Base-by-base conservation (phyloP, 2,797 vertebrate genomes). In the Galago senegalensis region DNA sequence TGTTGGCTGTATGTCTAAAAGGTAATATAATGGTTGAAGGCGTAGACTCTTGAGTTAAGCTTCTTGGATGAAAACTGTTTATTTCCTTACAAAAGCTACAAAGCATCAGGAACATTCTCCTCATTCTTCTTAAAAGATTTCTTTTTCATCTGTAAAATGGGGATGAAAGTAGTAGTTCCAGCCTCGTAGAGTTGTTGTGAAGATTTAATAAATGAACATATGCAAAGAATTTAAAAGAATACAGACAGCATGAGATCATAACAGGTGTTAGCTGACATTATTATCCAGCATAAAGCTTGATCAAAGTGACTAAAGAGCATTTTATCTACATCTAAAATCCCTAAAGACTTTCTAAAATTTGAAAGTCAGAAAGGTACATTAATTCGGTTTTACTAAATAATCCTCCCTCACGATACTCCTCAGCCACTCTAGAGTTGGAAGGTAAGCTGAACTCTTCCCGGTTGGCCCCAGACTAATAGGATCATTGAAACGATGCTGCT, bases 401-500 rank as follows among this genome's bases (percentile, higher is more conserved):
- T 8, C 7, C n/a, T 67, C 18, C 67, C 21, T 46, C n/a, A 34
- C 37, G 77, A 27, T 34, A 23, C 73, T 34, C 5, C 34, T 49
- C 27, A 23, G 12, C n/a, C 34, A 60, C 14, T 69, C 56, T 63
- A 49, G n/a, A 87, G n/a, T 53, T 73, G 27, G 34, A 93, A 81
- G 11, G 46, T 37, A 11, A 61, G 37, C 13, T 27, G 34, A 20
- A 40, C 46, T 29, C 25, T n/a, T 49, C 25, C 18, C 37, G 11
- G 34, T 8, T 56, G 0, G 34, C 11, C 69, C 53, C 21, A 75
- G 85, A 37, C 5, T 7, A 67, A 49, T 8, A 53, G 72, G 18
- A 40, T 87, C 49, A 65, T 94, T 87, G 72, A 90, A 94, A 89
- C 6, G 23, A 21, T 25, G 69, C 49, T 72, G n/a, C 49, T 82